Conservation (phyloP, 2,113 vertebrate species). For the Fregata magnificens region DNA sequence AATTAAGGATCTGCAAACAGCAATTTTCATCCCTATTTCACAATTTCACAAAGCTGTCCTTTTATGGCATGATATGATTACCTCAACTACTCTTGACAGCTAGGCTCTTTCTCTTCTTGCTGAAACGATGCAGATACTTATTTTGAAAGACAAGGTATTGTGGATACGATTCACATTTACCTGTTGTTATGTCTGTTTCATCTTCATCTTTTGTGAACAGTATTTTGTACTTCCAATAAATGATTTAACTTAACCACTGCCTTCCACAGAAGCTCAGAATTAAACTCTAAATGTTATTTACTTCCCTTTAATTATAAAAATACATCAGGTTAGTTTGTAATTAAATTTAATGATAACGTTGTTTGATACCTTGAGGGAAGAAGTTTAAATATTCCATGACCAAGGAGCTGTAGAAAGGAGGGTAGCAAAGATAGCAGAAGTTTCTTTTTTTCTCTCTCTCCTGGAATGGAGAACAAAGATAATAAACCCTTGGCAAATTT, state of each 20-base stretch:
- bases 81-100: neutral
- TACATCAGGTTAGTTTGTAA: constrained; percentile 37
- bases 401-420: neutral
- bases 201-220: neutral
- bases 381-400: constrained; percentile 28
- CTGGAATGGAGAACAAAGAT: neutral
- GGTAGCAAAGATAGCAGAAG: neutral
- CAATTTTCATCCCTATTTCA: constrained; percentile 30
- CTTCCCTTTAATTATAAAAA: constrained; percentile 57
- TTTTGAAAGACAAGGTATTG: neutral
- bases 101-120: neutral
- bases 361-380: constrained; percentile 46
- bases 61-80: neutral
- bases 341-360: constrained; percentile 62
- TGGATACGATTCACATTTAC: neutral
- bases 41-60: constrained; percentile 8
- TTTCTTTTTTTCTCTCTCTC: neutral
- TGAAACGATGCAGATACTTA: neutral
- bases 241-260: constrained; percentile 27
- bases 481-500: neutral
- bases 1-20: constrained; percentile 41
- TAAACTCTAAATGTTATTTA: constrained; percentile 22
- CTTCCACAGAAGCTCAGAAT: constrained; percentile 6
- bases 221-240: constrained; percentile 15
- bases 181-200: neutral